Percentiles rank a stretch among this genome's conserved stretches.
Conservation (phyloP, 35 echinoderm and acorn worm species). For the Strongylocentrotus purpuratus region DNA sequence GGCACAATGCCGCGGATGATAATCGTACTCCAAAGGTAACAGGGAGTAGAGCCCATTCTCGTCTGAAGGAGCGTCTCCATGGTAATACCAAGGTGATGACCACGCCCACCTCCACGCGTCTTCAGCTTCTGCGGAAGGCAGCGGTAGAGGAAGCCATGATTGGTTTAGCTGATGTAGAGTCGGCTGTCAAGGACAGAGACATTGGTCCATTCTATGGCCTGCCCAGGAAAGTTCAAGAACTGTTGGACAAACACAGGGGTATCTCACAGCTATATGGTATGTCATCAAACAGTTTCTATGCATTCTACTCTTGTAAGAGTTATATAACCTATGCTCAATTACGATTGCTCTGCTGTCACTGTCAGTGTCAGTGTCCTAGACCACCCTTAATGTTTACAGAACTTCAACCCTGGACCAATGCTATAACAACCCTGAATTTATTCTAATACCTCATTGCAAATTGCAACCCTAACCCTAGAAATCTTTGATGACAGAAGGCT, state of each 20-base stretch:
- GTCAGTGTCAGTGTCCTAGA: too few relatives aligned
- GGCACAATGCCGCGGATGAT: neutral
- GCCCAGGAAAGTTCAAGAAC: slow-evolving; percentile 74
- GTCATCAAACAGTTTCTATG: neutral
- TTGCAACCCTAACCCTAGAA: too few relatives aligned
- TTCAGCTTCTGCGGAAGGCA: slow-evolving; percentile 27
- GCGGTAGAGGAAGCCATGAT: slow-evolving; percentile 66
- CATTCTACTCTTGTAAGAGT: too few relatives aligned
- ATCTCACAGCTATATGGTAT: slow-evolving; percentile 82
- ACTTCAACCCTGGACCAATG: too few relatives aligned
- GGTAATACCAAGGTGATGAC: slow-evolving; percentile 73
- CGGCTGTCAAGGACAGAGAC: slow-evolving; percentile 55
- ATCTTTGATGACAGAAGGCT: too few relatives aligned
- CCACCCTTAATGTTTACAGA: too few relatives aligned
- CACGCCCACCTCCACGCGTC: slow-evolving; percentile 26
- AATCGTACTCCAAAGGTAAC: slow-evolving; percentile 32
- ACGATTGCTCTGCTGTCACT: too few relatives aligned
- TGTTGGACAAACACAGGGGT: slow-evolving; percentile 74
- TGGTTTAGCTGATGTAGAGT: slow-evolving; percentile 46
- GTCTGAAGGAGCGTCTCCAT: slow-evolving; percentile 70
- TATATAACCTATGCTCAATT: too few relatives aligned
- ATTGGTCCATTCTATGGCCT: slow-evolving; percentile 94
- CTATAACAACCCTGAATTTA: too few relatives aligned
- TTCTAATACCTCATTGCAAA: too few relatives aligned
- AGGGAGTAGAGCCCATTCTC: neutral